phyloP scores from a whole-genome alignment of 2,797 vertebrate genomes.

The Falco peregrinus region DNA sequence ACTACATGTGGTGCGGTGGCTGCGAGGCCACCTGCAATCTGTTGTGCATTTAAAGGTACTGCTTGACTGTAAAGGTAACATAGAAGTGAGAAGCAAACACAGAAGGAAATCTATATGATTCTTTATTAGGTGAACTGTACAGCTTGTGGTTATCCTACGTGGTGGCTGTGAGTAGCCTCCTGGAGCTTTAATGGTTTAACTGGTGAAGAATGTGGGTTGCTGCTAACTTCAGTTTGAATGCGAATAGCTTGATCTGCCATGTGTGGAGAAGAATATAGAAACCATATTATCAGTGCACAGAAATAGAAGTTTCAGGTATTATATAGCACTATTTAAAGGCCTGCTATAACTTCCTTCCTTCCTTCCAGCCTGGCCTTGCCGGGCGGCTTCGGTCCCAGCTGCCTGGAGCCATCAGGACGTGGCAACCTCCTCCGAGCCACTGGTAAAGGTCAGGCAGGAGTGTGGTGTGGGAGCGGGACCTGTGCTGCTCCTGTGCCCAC shows the following conservation, averaged over 20 bases:
- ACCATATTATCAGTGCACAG: not conserved
- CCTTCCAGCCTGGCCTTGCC: slow-evolving; percentile 42
- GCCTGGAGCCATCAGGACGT: not conserved
- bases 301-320: slow-evolving; percentile 56
- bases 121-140: not conserved
- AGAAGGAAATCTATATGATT: accelerated
- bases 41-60: accelerated
- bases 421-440: not conserved
- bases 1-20: accelerated
- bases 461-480: not conserved
- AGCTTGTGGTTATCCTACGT: accelerated
- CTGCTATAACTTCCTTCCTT: slow-evolving; percentile 66
- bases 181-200: not conserved
- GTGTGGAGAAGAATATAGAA: not conserved
- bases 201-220: not conserved
- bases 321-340: slow-evolving; percentile 12
- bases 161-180: not conserved
- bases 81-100: not conserved
- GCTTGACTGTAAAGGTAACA: not conserved
- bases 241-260: not conserved
- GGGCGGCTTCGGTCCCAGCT: slow-evolving; percentile 13
- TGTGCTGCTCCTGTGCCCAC: accelerated
- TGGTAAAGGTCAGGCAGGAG: slow-evolving; percentile 15
- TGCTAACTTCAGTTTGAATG: not conserved
- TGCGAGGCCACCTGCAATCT: not conserved